phyloP scores from a whole-genome alignment of 64 coral and sea anemone species.

The Porites lutea region DNA sequence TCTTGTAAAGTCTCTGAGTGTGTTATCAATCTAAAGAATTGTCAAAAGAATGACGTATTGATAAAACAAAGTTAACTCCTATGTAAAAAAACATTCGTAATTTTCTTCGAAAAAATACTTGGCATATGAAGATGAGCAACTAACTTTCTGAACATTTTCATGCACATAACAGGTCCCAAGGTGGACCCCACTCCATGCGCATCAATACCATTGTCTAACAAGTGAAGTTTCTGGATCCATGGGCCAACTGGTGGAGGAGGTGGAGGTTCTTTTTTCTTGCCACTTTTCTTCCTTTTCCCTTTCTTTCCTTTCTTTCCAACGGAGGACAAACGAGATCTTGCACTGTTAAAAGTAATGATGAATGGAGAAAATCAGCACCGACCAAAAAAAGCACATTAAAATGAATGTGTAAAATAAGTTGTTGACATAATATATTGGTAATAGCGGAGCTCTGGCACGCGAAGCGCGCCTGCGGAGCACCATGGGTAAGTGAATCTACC shows the following conservation, averaged over 20 bases:
- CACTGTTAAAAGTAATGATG: slow-evolving; percentile 43
- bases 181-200: slow-evolving; percentile 81
- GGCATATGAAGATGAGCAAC: slow-evolving; percentile 2
- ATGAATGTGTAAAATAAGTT: no score
- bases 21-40: slow-evolving; percentile 81
- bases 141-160: slow-evolving; percentile 99
- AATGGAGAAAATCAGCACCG: background rate
- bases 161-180: slow-evolving; percentile 94
- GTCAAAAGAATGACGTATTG: background rate
- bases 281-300: slow-evolving; percentile 85
- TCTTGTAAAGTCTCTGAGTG: slow-evolving; percentile 88
- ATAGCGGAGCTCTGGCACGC: no score
- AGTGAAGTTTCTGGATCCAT: slow-evolving; percentile 96
- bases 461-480: no score
- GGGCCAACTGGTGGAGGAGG: slow-evolving; percentile 91
- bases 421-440: no score
- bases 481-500: no score
- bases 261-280: slow-evolving; percentile 90
- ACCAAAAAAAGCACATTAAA: background rate
- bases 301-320: slow-evolving; percentile 90
- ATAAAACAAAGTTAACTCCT: background rate
- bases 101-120: background rate
- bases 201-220: slow-evolving; percentile 96
- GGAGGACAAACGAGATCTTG: slow-evolving; percentile 59
- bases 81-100: no score